Conservation (phyloP, 2,888 invertebrate genomes). For the Cynaeus angustus region DNA sequence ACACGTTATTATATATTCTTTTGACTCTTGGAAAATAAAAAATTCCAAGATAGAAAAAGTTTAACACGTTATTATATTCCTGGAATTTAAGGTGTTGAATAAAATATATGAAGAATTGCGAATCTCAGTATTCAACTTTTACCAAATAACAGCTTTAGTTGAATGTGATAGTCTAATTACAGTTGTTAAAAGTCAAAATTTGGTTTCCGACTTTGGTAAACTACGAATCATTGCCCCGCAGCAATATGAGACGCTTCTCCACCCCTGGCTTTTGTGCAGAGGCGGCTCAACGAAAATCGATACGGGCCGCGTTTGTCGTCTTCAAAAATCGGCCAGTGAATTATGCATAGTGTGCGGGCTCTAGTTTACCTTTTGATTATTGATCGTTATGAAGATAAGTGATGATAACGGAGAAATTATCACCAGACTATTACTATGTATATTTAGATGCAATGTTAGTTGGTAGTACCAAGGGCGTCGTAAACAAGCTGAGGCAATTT, state of each 20-base stretch:
- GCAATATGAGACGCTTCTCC: not conserved
- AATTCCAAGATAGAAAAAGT: too few relatives aligned
- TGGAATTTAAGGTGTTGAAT: too few relatives aligned
- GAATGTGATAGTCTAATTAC: too few relatives aligned
- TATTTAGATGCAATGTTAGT: slow-evolving; percentile 13
- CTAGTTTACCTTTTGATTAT: slow-evolving; percentile 29
- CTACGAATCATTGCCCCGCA: not conserved
- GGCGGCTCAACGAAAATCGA: slow-evolving; percentile 10
- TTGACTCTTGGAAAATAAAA: too few relatives aligned
- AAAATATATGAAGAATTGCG: too few relatives aligned
- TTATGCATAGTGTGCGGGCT: slow-evolving; percentile 11
- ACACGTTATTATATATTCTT: too few relatives aligned
- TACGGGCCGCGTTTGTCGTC: slow-evolving; percentile 2
- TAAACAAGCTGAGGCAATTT: slow-evolving; percentile 17
- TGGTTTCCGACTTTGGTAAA: not conserved
- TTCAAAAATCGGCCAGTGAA: slow-evolving; percentile 20
- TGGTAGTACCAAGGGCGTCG: not conserved
- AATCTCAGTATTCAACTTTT: too few relatives aligned
- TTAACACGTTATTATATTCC: too few relatives aligned
- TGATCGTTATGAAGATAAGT: slow-evolving; percentile 21
- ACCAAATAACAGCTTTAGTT: too few relatives aligned
- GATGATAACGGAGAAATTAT: slow-evolving; percentile 18
- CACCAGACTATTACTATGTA: slow-evolving; percentile 17
- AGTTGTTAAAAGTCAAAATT: too few relatives aligned
- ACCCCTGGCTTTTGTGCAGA: not conserved